These are phyloP conservation scores for Streptopelia turtur DNA, from an alignment of 2,797 vertebrate genomes.

Conservation along the genomic window DNA sequence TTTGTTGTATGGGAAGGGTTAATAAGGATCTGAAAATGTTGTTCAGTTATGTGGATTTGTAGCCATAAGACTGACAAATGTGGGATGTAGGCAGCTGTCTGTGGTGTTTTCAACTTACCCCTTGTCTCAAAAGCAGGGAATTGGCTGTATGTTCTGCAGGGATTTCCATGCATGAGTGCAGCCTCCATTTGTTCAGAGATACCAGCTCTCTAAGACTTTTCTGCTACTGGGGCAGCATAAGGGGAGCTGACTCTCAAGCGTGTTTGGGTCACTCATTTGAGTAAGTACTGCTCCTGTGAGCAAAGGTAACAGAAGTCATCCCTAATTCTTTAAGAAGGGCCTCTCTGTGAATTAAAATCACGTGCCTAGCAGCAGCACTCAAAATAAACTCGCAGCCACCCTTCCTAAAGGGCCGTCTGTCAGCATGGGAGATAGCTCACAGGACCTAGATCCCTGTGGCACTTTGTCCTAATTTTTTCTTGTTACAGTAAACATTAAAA, in stretches of 20 bases:
- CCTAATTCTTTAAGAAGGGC: neutral
- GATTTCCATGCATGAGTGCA: neutral
- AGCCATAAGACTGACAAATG: neutral
- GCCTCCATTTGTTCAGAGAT: neutral
- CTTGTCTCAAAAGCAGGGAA: neutral
- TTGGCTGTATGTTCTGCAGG: neutral
- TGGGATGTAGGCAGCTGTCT: neutral
- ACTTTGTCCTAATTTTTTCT: neutral
- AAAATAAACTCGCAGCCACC: neutral
- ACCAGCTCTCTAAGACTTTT: neutral
- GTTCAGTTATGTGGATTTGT: neutral
- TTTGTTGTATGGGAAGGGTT: neutral
- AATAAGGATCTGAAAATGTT: neutral
- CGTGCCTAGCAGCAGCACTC: neutral
- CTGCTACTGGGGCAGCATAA: neutral
- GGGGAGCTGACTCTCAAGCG: neutral
- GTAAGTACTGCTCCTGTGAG: neutral
- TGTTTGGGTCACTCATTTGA: neutral
- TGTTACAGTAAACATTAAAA: slow-evolving; percentile 5
- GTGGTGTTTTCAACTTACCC: neutral
- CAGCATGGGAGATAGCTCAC: neutral
- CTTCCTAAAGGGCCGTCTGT: neutral
- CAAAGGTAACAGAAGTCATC: neutral
- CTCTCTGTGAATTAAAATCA: neutral
- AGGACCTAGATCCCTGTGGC: neutral